Percentiles rank a stretch among this genome's conserved stretches.
Conservation (phyloP, 2,888 invertebrate genomes). For the Drosophila nr. perissopoda region DNA sequence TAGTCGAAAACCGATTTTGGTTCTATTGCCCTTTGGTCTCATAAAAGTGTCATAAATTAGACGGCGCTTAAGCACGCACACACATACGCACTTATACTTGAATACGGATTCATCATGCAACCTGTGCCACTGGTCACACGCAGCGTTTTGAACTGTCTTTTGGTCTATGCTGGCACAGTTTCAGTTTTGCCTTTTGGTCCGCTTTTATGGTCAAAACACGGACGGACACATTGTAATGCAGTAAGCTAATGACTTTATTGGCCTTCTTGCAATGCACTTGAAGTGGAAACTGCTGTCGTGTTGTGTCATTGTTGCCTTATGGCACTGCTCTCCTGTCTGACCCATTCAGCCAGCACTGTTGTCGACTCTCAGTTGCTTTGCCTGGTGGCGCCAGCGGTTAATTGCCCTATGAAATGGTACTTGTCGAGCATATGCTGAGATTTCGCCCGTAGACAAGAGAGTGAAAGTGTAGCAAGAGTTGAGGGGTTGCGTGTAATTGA, state of each 20-base stretch:
- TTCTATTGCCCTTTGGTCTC: constrained; percentile 72
- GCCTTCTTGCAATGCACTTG: constrained; percentile 61
- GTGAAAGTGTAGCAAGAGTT: constrained; percentile 75
- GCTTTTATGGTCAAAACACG: constrained; percentile 48
- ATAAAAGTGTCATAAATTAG: constrained; percentile 83
- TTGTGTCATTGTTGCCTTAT: constrained; percentile 74
- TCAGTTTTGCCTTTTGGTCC: constrained; percentile 33
- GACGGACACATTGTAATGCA: constrained; percentile 10
- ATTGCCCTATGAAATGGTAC: constrained; percentile 63
- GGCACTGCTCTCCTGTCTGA: constrained; percentile 39
- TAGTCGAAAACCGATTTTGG: constrained; percentile 61
- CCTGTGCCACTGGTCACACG: constrained; percentile 77
- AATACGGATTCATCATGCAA: constrained; percentile 44
- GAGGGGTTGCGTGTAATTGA: constrained; percentile 23
- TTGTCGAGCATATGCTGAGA: constrained; percentile 20
- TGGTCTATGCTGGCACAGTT: constrained; percentile 37
- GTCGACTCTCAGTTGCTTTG: constrained; percentile 45
- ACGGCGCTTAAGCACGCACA: constrained; percentile 74
- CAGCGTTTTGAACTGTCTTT: constrained; percentile 68
- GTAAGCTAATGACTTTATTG: constrained; percentile 77
- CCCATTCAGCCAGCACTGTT: constrained; percentile 54
- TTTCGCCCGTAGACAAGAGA: constrained; percentile 26
- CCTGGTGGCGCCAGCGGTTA: constrained; percentile 77
- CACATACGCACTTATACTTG: constrained; percentile 10
- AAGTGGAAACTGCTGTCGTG: constrained; percentile 68